Conservation (phyloP, 2,113 vertebrate species). For the Numenius arquata region DNA sequence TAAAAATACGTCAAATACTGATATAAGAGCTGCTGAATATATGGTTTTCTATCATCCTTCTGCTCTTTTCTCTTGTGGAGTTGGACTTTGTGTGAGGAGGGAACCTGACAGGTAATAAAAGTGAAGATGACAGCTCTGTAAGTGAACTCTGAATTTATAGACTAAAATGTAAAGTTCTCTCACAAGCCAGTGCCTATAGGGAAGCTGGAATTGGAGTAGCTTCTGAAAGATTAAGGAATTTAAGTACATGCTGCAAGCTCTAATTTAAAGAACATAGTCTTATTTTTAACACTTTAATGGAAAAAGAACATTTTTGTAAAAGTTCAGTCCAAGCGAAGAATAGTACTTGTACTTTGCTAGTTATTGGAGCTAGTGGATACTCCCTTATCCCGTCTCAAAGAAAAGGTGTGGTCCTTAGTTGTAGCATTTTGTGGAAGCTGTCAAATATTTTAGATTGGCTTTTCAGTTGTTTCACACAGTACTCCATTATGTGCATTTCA, state of each 20-base stretch:
- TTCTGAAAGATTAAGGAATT: constrained; percentile 27
- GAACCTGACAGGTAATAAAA: neutral
- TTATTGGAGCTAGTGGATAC: neutral
- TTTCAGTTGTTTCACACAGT: neutral
- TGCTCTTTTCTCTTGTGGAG: neutral
- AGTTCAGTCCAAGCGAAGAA: neutral
- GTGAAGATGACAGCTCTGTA: neutral
- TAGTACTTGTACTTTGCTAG: neutral
- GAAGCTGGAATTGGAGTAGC: neutral
- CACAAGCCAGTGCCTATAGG: neutral
- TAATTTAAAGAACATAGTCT: neutral
- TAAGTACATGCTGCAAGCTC: neutral
- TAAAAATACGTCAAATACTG: neutral
- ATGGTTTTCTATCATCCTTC: neutral
- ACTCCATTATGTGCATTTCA: neutral
- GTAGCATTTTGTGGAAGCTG: neutral
- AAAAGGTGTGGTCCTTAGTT: neutral
- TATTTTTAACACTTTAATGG: neutral
- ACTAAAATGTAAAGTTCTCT: neutral
- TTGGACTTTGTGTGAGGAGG: neutral
- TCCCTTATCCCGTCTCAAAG: neutral
- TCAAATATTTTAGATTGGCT: neutral
- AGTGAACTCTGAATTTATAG: neutral
- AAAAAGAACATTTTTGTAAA: neutral
- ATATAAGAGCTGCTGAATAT: neutral